Percentiles rank a stretch among this genome's conserved stretches.
These are phyloP conservation scores for Tricholaema leucomelas DNA, from an alignment of 2,113 vertebrate species.

Conservation along the genomic window DNA sequence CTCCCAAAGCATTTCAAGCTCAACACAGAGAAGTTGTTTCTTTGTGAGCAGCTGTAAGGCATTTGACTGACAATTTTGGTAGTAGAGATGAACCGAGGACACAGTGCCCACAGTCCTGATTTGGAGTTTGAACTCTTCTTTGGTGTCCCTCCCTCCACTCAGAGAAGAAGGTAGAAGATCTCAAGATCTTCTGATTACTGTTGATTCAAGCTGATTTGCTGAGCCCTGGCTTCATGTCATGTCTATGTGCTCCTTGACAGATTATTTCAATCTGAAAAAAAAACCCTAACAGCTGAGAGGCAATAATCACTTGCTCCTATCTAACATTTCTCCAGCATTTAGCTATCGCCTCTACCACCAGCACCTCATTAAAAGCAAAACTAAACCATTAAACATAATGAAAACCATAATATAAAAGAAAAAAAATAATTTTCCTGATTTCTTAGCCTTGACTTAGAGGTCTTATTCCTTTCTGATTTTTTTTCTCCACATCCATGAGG, in stretches of 20 bases:
- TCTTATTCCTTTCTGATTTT: neutral
- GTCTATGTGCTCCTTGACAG: neutral
- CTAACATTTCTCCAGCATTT: neutral
- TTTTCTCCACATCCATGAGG: too few relatives aligned
- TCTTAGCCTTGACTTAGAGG: neutral
- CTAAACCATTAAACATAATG: neutral
- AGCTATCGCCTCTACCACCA: neutral
- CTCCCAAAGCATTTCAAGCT: neutral
- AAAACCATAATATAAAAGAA: neutral
- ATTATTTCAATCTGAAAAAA: neutral
- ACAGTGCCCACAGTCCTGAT: neutral
- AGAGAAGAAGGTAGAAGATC: neutral
- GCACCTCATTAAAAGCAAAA: neutral
- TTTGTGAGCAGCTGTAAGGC: rapidly evolving
- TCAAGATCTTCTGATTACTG: neutral
- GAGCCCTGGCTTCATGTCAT: rapidly evolving
- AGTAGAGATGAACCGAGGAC: neutral
- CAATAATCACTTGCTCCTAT: neutral
- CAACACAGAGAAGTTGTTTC: neutral
- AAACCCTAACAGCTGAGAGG: neutral
- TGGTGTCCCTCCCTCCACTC: neutral
- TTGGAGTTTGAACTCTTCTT: neutral
- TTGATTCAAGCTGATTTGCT: neutral
- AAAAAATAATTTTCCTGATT: neutral
- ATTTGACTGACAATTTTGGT: neutral